Conservation (phyloP, 2,888 invertebrate genomes). For the Morpho helenor region DNA sequence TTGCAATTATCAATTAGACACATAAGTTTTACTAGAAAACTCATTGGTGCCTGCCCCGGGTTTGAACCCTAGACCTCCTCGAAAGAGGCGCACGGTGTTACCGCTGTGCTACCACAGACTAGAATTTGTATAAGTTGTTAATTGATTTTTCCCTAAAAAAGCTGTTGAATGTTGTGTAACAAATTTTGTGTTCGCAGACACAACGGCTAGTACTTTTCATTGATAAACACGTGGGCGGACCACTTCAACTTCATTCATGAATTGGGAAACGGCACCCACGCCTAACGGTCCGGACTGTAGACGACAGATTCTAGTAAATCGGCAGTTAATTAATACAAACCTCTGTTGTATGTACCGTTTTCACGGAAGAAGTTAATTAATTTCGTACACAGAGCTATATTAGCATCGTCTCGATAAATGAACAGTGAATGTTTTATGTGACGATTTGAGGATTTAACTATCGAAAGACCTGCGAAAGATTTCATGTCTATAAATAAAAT, state of each 20-base stretch:
- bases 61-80: no score
- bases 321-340: constrained; percentile 66
- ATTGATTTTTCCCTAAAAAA: no score
- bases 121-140: no score
- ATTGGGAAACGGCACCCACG: constrained; percentile 69
- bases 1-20: no score
- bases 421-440: neutral
- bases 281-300: constrained; percentile 58
- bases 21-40: no score
- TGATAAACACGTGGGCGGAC: constrained; percentile 66
- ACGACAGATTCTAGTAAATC: constrained; percentile 51
- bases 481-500: no score
- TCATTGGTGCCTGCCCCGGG: no score
- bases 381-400: constrained; percentile 29
- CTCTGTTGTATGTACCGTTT: constrained; percentile 39
- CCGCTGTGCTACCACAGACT: no score
- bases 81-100: no score
- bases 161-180: constrained; percentile 16
- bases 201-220: constrained; percentile 59
- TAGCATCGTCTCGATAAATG: constrained; percentile 14
- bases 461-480: no score
- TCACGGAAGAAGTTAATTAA: constrained; percentile 46
- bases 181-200: constrained; percentile 60
- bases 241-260: constrained; percentile 67
- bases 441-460: neutral